phyloP scores from a whole-genome alignment of 2,113 vertebrate genomes.

The Hippocampus zosterae region DNA sequence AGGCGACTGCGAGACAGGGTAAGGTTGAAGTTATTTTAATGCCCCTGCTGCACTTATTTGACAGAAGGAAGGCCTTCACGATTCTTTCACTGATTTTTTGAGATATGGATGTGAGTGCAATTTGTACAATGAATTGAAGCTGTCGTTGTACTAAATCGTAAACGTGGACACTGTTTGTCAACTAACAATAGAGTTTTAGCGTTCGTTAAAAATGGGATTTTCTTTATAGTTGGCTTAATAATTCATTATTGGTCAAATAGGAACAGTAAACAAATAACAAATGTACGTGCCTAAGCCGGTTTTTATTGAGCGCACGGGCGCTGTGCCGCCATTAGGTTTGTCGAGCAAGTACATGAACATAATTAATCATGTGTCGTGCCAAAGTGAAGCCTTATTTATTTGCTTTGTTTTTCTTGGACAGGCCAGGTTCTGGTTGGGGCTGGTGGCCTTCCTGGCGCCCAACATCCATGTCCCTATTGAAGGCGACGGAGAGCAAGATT shows the following conservation, averaged over 20 bases:
- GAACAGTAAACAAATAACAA: not conserved
- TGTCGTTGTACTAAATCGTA: not conserved
- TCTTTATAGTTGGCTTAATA: too few species aligned
- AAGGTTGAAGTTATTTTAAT: conserved; percentile 34
- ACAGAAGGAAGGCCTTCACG: not conserved
- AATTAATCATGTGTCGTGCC: not conserved
- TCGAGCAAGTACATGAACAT: not conserved
- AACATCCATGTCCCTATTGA: conserved; percentile 88
- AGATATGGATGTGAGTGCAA: not conserved
- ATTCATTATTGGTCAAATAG: not conserved
- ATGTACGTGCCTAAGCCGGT: not conserved
- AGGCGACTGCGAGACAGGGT: conserved; percentile 69
- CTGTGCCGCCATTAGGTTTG: not conserved
- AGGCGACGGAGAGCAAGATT: conserved; percentile 84
- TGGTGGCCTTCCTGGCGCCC: conserved; percentile 88
- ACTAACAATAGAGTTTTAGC: too few species aligned
- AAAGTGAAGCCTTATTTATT: not conserved
- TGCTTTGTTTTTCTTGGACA: conserved; percentile 27
- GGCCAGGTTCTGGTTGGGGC: conserved; percentile 73
- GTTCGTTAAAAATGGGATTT: too few species aligned
- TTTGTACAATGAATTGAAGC: not conserved
- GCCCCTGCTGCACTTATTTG: not conserved
- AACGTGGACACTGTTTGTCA: too few species aligned
- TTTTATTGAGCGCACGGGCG: not conserved
- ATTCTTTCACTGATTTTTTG: not conserved